Evolutionary conservation across 2,888 invertebrate species (phyloP).

Genomic region (Drosophila vallismaia): DNA sequence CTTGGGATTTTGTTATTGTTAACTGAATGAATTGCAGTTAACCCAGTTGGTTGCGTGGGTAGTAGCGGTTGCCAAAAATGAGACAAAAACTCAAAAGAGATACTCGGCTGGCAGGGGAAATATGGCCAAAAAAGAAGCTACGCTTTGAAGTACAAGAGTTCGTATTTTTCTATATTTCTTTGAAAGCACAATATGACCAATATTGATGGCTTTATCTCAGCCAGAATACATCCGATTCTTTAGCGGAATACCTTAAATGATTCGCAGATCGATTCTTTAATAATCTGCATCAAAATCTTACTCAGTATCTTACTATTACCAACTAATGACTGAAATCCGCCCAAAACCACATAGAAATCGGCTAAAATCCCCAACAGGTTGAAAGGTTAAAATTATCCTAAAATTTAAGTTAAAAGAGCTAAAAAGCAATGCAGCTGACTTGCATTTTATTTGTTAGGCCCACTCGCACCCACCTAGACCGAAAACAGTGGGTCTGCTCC

Average conservation of each 20-base stretch:
- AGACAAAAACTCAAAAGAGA: slow-evolving; percentile 14
- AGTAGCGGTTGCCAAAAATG: slow-evolving; percentile 36
- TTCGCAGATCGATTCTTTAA: too few species aligned
- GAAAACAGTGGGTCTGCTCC: slow-evolving; percentile 9
- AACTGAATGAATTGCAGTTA: slow-evolving; percentile 28
- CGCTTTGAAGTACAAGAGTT: too few species aligned
- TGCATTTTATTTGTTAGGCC: slow-evolving; percentile 25
- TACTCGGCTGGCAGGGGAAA: background rate
- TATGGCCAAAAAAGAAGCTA: background rate
- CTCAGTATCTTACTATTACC: background rate
- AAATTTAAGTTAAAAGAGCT: slow-evolving; percentile 12
- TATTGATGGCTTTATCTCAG: too few species aligned
- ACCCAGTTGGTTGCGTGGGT: slow-evolving; percentile 40
- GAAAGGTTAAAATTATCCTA: slow-evolving; percentile 29
- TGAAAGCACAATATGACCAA: too few species aligned
- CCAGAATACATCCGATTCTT: too few species aligned
- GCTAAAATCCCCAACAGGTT: slow-evolving; percentile 4
- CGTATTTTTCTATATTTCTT: background rate
- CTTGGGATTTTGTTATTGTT: slow-evolving; percentile 3
- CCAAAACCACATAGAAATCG: background rate
- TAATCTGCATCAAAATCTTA: too few species aligned
- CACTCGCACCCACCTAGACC: slow-evolving; percentile 12
- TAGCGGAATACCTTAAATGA: too few species aligned
- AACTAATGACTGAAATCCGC: slow-evolving; percentile 1
- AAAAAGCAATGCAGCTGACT: slow-evolving; percentile 27